These are phyloP conservation scores for Dryoscopus gambensis DNA, from an alignment of 2,113 vertebrate species.

Conservation along the genomic window DNA sequence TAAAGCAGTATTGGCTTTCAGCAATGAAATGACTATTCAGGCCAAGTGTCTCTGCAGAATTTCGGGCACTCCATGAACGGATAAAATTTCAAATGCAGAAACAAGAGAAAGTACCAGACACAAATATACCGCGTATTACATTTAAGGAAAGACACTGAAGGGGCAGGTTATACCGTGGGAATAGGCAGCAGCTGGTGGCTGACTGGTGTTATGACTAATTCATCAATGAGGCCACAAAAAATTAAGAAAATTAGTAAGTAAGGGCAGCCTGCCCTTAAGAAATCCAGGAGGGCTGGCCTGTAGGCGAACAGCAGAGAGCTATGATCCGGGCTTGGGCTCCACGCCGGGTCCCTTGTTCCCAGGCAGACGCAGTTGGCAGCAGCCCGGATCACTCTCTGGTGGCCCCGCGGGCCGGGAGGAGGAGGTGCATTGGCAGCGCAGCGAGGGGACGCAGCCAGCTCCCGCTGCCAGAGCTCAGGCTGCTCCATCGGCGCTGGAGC, in stretches of 20 bases:
- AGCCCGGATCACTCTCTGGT: not conserved
- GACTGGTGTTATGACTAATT: not conserved
- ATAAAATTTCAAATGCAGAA: slow-evolving; percentile 60
- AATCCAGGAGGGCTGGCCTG: not conserved
- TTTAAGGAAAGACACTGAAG: slow-evolving; percentile 11
- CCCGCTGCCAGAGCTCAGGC: not conserved
- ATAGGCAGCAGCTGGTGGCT: slow-evolving; percentile 50
- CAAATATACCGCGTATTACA: slow-evolving; percentile 14
- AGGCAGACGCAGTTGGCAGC: not conserved
- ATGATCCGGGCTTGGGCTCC: not conserved
- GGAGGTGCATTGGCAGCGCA: slow-evolving; percentile 12
- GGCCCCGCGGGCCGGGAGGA: not conserved
- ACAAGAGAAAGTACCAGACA: slow-evolving; percentile 56
- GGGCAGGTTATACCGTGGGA: slow-evolving; percentile 61
- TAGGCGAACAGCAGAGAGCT: not conserved
- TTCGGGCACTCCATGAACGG: slow-evolving; percentile 26
- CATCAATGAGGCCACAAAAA: not conserved
- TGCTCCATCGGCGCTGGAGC: not conserved
- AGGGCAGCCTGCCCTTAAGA: not conserved
- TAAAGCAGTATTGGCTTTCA: slow-evolving; percentile 63
- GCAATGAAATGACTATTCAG: slow-evolving; percentile 30
- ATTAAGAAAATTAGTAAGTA: not conserved
- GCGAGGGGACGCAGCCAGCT: not conserved
- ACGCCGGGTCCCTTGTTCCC: not conserved
- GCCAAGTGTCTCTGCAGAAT: slow-evolving; percentile 62